Percentiles rank a stretch among this genome's conserved stretches.
These are phyloP conservation scores for Standfussiana lucernea DNA, from an alignment of 2,888 invertebrate species.

Conservation along the genomic window DNA sequence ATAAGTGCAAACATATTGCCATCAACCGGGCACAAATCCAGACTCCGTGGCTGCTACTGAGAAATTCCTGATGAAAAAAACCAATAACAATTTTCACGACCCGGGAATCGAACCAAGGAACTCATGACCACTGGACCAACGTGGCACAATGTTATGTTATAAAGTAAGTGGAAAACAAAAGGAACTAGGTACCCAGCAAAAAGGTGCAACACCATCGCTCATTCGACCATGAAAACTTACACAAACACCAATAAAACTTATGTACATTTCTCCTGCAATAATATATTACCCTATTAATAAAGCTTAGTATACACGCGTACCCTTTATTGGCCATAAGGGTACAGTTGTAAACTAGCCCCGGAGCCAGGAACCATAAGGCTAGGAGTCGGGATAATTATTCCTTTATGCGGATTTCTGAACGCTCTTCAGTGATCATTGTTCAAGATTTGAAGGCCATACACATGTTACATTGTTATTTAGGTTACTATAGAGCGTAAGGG, in stretches of 20 bases:
- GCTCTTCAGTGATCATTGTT: conserved; percentile 35
- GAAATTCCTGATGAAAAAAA: too few species aligned
- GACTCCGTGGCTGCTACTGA: too few species aligned
- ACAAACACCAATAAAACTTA: conserved; percentile 19
- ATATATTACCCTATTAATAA: conserved; percentile 53
- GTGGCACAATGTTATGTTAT: neutral
- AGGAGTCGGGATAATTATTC: conserved; percentile 54
- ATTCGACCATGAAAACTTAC: conserved; percentile 3
- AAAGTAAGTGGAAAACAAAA: neutral
- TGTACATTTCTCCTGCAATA: conserved; percentile 14
- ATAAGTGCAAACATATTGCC: too few species aligned
- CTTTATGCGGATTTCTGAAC: conserved; percentile 41
- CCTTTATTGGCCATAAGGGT: conserved; percentile 50
- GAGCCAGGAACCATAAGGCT: conserved; percentile 46
- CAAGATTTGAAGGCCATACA: conserved; percentile 28
- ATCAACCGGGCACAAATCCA: too few species aligned
- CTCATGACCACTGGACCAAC: too few species aligned
- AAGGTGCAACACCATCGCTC: neutral
- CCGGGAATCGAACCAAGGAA: too few species aligned
- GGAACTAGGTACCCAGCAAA: neutral
- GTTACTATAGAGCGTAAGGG: conserved; percentile 20
- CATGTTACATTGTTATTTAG: conserved; percentile 16
- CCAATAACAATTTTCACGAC: too few species aligned
- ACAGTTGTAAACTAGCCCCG: conserved; percentile 51
- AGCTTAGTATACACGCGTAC: conserved; percentile 41